Conservation (phyloP, 1,140 invertebrate species). For the Helicoverpa armigera region DNA sequence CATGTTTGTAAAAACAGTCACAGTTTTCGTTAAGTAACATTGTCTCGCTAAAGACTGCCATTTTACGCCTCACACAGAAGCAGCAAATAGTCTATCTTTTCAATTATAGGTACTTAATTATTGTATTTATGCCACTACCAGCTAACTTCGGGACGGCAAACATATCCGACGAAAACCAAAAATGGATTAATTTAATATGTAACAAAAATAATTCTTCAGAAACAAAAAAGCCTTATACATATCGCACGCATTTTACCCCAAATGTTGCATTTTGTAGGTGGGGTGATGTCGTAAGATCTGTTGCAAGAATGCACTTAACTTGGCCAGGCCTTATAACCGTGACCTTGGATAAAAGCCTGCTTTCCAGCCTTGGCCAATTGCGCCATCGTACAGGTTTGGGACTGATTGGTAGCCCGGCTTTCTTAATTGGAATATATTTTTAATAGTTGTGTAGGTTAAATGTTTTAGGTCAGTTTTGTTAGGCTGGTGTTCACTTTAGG, state of each 20-base stretch:
- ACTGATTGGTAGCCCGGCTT: slow-evolving; percentile 13
- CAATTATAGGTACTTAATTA: too few species aligned
- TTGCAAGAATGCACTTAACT: slow-evolving; percentile 41
- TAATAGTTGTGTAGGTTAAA: not conserved
- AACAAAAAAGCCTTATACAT: not conserved
- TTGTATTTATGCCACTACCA: too few species aligned
- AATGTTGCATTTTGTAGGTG: slow-evolving; percentile 1
- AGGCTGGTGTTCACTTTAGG: not conserved
- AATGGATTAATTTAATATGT: not conserved
- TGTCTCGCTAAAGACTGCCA: too few species aligned
- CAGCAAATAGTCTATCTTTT: too few species aligned
- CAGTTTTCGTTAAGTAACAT: too few species aligned
- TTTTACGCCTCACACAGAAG: too few species aligned
- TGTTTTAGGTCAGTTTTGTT: not conserved
- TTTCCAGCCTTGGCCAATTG: slow-evolving; percentile 41
- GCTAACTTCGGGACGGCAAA: too few species aligned
- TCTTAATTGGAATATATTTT: slow-evolving; percentile 31
- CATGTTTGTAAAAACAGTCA: too few species aligned
- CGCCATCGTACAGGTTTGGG: slow-evolving; percentile 44
- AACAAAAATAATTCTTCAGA: not conserved
- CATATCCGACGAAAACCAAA: too few species aligned
- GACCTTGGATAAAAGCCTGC: slow-evolving; percentile 46
- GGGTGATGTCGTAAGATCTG: slow-evolving; percentile 38
- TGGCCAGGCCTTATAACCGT: slow-evolving; percentile 23
- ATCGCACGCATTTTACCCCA: slow-evolving; percentile 4